Base-by-base conservation (phyloP, 2,113 vertebrate genomes). In the Garra rufa region DNA sequence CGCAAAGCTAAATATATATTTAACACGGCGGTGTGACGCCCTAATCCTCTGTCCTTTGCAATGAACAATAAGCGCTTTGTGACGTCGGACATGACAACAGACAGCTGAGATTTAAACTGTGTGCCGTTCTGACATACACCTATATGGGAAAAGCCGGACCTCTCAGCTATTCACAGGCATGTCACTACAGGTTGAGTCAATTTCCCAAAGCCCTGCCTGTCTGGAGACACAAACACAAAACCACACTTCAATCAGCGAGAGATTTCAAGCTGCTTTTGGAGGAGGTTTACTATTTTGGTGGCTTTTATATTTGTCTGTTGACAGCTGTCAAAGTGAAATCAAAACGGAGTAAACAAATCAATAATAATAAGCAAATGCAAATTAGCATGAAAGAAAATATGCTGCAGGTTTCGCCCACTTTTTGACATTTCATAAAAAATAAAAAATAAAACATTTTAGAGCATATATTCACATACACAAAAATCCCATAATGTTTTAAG, bases 1-100 rank as follows among this genome's bases (percentile, higher is more conserved):
- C 28, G 9, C 11, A 81, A 38, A 52, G 79, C 79, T 81, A 81
- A 69, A 81, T 50, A 81, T 81, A 75, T 48, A 65, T 65, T 67
- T 80, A 78, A 61, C 34, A 14, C 13, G 13, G n/a, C 76, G 2
- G 34, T 78, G 41, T 34, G 77, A 80, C 77, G 77, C 77, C 57
- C 57, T 65, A 30, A 65, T 65, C 14, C 77, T 48, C 24, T 28
- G 19, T 80, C 21, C 77, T 80, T 46, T 11, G 76, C 76, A 1
- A 1, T 17, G 43, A 81, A 81, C 65, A 81, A 81, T 55, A 34
- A 28, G 14, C 3, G 46, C 15, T 81, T 67, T 81, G 63, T 81
- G 79, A 70, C 63, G 30, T 6, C n/a, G 61, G 15, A 10, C 63
- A 26, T 69, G 44, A 81, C 79, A 48, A 70, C 63, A 81, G n/a